Conservation (phyloP, 2,797 vertebrate genomes). For the Anguilla pacifica region DNA sequence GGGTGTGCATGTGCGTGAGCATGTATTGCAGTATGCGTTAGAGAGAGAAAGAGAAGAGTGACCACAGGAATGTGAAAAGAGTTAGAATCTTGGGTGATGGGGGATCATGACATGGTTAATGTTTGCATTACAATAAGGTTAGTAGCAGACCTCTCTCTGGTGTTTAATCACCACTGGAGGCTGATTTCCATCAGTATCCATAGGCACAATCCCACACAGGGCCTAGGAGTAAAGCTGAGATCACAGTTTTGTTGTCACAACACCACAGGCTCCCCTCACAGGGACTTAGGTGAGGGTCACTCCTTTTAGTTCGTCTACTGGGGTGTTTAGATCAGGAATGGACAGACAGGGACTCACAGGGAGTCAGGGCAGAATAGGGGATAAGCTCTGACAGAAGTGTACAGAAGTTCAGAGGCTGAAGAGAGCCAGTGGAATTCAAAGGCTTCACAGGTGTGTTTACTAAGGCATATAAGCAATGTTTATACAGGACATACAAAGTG, state of each 20-base stretch:
- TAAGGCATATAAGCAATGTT: neutral
- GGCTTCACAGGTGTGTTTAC: neutral
- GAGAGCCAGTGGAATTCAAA: neutral
- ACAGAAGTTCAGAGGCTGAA: neutral
- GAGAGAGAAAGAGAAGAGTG: neutral
- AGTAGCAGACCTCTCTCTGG: conserved; percentile 26
- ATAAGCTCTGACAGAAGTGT: neutral
- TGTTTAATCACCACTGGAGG: conserved; percentile 25
- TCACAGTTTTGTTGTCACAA: conserved; percentile 32
- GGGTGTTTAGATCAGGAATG: neutral
- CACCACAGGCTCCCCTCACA: neutral
- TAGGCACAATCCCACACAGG: conserved; percentile 33
- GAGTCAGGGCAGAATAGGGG: neutral
- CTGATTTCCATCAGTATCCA: conserved; percentile 33
- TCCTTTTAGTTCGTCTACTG: neutral
- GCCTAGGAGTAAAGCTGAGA: neutral
- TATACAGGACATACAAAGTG: conserved; percentile 12
- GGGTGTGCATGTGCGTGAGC: neutral
- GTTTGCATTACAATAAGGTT: conserved; percentile 37
- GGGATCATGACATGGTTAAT: conserved; percentile 35
- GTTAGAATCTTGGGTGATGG: neutral
- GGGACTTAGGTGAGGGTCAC: neutral
- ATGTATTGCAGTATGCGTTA: neutral
- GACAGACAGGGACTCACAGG: neutral
- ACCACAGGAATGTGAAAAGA: conserved; percentile 24